Conservation (phyloP, 2,113 vertebrate species). For the Saccopteryx leptura region DNA sequence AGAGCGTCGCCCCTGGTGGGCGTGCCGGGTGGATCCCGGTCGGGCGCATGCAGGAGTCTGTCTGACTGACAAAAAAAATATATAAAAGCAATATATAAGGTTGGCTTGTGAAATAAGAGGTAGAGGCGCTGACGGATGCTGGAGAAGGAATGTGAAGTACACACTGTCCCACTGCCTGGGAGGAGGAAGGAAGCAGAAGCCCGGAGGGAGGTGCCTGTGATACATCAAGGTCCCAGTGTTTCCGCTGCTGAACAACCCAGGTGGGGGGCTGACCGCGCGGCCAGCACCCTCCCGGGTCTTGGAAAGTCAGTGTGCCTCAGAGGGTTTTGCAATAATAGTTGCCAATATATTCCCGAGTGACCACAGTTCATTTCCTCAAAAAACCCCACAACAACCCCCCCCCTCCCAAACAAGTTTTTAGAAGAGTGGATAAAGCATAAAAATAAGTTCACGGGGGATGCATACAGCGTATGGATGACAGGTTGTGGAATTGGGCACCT, state of each 20-base stretch:
- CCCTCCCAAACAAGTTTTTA: background rate
- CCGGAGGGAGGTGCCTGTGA: constrained; percentile 71
- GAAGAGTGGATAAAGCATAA: background rate
- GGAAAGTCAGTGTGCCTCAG: background rate
- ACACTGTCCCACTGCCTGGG: constrained; percentile 66
- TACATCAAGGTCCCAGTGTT: constrained; percentile 22
- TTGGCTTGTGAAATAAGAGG: constrained; percentile 66
- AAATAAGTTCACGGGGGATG: background rate
- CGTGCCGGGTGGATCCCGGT: too few relatives aligned
- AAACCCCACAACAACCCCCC: too few relatives aligned
- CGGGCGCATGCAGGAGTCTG: too few relatives aligned
- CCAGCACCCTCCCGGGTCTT: background rate
- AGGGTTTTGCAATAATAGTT: background rate
- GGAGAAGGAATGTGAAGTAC: constrained; percentile 77
- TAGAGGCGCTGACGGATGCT: constrained; percentile 70
- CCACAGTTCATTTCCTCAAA: background rate
- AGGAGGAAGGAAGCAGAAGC: constrained; percentile 65
- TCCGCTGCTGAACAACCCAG: constrained; percentile 35
- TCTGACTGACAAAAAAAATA: too few relatives aligned
- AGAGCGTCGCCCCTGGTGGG: too few relatives aligned
- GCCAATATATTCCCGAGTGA: background rate
- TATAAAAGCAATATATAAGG: constrained; percentile 75
- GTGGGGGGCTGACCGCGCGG: background rate
- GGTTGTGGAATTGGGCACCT: too few relatives aligned
- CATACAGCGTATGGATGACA: too few relatives aligned